These are phyloP conservation scores for Leptogaster cylindrica DNA, from an alignment of 2,888 invertebrate genomes.

Conservation along the genomic window DNA sequence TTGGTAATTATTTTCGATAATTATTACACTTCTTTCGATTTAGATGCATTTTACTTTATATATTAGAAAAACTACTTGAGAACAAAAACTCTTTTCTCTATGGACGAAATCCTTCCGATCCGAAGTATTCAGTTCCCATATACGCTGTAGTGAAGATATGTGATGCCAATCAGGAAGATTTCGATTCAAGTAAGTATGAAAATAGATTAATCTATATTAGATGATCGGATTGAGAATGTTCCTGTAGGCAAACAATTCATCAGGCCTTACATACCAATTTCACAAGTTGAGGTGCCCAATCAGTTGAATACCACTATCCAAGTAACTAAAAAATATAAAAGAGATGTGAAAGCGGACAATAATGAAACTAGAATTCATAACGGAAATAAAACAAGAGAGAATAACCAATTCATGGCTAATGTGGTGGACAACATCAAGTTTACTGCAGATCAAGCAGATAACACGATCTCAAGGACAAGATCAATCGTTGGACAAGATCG, in stretches of 20 bases:
- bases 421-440: conserved; percentile 60
- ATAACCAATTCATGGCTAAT: conserved; percentile 59
- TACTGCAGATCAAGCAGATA: conserved; percentile 53
- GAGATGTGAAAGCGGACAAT: background rate
- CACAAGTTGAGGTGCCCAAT: background rate
- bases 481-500: conserved; percentile 43
- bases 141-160: conserved; percentile 68
- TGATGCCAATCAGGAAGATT: conserved; percentile 37
- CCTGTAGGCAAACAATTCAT: background rate
- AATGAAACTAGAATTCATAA: background rate
- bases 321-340: conserved; percentile 3
- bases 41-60: conserved; percentile 47
- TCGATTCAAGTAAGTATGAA: background rate
- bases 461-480: conserved; percentile 52
- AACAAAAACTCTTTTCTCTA: conserved; percentile 66
- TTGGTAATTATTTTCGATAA: conserved; percentile 57
- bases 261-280: background rate
- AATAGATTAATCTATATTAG: background rate
- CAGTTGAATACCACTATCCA: background rate
- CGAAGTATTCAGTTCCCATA: conserved; percentile 65
- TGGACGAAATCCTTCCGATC: conserved; percentile 67
- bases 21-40: background rate
- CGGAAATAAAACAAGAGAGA: conserved; percentile 9
- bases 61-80: conserved; percentile 56
- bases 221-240: background rate